phyloP scores from a whole-genome alignment of 2,888 invertebrate species.

The Eilema sororculum region DNA sequence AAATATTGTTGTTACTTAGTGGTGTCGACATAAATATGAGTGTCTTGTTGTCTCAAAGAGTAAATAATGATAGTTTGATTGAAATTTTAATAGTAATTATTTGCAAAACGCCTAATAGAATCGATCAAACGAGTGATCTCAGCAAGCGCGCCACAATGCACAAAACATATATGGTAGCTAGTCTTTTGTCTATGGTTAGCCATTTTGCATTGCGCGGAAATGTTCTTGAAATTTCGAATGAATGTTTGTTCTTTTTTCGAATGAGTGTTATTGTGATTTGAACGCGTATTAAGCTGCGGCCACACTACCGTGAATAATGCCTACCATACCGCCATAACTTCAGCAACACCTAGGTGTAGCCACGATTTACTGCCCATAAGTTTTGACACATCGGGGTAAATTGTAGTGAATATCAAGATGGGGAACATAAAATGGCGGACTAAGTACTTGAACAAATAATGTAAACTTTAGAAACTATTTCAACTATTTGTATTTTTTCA shows the following conservation, averaged over 20 bases:
- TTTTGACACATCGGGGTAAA: too few relatives aligned
- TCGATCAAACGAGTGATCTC: conserved; percentile 47
- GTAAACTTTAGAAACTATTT: too few relatives aligned
- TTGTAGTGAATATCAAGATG: too few relatives aligned
- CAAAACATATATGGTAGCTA: conserved; percentile 13
- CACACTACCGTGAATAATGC: too few relatives aligned
- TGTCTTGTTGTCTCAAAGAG: conserved; percentile 6
- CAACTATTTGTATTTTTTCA: too few relatives aligned
- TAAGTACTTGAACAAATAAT: too few relatives aligned
- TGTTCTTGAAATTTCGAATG: conserved; percentile 13
- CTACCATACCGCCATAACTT: too few relatives aligned
- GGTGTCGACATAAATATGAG: background rate
- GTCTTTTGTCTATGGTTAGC: conserved; percentile 15
- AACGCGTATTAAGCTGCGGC: too few relatives aligned
- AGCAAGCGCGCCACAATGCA: conserved; percentile 8
- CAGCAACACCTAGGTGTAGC: too few relatives aligned
- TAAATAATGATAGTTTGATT: conserved; percentile 9
- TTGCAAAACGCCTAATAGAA: background rate
- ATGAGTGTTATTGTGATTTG: background rate
- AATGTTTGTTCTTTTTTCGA: too few relatives aligned
- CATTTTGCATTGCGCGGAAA: conserved; percentile 25
- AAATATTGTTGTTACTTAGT: background rate
- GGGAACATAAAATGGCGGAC: too few relatives aligned
- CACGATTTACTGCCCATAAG: too few relatives aligned
- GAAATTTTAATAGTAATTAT: conserved; percentile 4